Evolutionary conservation across 2,113 vertebrate genomes (phyloP), one percentile per base, ranked within the genome.

Genomic region (Centropus unirufus): DNA sequence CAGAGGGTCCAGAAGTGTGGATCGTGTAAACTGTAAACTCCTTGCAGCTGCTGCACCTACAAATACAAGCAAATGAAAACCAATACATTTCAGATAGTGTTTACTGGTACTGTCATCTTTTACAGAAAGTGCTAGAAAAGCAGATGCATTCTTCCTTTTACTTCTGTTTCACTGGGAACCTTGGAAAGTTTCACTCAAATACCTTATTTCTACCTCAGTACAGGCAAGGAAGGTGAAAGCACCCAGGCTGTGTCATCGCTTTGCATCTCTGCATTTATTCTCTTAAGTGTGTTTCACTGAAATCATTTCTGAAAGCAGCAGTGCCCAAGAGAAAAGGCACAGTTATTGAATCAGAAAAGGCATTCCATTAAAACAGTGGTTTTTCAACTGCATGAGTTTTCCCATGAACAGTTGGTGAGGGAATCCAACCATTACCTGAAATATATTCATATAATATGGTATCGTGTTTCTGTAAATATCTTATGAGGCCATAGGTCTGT

Each of bases 1-100:
- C 99, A 99, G 54, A 99, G 98, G 8, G 99, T 99, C 99, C 99
- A 99, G 97, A 99, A 99, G 72, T 99, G 99, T 20, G 99, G 99
- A n/a, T 99, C 99, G 62, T 99, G 99, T 68, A 99, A 97, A 97
- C 98, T 99, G 95, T 99, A 99, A 34, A 99, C 99, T 46, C 99
- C 99, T 97, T 99, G 99, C 83, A 99, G 97, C 95, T 99, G 99
- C 95, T 99, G 99, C 94, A 99, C 99, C 99, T 99, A 96, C 95
- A 98, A 95, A 94, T 26, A 96, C 32, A 96, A 32, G 3, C 12
- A 88, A 29, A n/a, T 40, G 83, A 36, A 4, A 23, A 64, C 69
- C 87, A 9, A 47, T 0, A 1, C 5, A 52, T 78, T 83, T 73
- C 75, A 70, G 54, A 77, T 84, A 70, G 73, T 17, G 21, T 46